These are phyloP conservation scores for Eumacrocentrus americanus DNA, from an alignment of 2,888 invertebrate genomes.

Conservation along the genomic window DNA sequence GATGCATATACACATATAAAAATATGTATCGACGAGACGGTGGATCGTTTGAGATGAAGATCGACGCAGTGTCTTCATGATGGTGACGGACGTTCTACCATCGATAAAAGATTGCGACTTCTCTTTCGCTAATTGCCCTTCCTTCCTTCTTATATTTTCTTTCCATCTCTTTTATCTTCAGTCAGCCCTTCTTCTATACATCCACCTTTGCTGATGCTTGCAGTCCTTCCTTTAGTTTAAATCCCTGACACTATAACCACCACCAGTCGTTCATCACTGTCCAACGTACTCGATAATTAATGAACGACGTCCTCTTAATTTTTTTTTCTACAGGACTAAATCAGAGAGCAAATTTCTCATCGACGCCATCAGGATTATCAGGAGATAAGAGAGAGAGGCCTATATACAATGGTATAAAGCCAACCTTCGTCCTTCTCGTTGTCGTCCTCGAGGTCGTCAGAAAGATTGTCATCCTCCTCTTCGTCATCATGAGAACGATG, in stretches of 20 bases:
- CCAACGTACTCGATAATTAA: conserved; percentile 39
- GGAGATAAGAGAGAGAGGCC: too few relatives aligned
- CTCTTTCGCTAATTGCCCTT: conserved; percentile 28
- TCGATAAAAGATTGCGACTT: conserved; percentile 36
- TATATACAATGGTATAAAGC: conserved; percentile 14
- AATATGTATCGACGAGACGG: too few relatives aligned
- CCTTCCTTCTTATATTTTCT: conserved; percentile 25
- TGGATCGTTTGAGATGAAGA: too few relatives aligned
- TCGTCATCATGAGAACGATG: conserved; percentile 75
- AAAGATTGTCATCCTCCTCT: conserved; percentile 85
- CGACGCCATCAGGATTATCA: not conserved
- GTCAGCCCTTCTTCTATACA: conserved; percentile 22
- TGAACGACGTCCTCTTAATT: conserved; percentile 36
- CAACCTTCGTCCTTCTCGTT: conserved; percentile 82
- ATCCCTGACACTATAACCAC: conserved; percentile 38
- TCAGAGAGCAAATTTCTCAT: conserved; percentile 4
- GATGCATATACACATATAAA: not conserved
- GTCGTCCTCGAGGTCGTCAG: conserved; percentile 85
- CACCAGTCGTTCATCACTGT: conserved; percentile 42
- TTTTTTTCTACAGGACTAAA: conserved; percentile 18
- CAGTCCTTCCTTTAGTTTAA: conserved; percentile 31
- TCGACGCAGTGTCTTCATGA: not conserved
- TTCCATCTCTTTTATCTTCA: conserved; percentile 24
- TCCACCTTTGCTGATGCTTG: conserved; percentile 25
- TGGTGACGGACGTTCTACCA: conserved; percentile 16